phyloP scores from a whole-genome alignment of 2,888 invertebrate genomes.

The Gonocerus acuteangulatus region DNA sequence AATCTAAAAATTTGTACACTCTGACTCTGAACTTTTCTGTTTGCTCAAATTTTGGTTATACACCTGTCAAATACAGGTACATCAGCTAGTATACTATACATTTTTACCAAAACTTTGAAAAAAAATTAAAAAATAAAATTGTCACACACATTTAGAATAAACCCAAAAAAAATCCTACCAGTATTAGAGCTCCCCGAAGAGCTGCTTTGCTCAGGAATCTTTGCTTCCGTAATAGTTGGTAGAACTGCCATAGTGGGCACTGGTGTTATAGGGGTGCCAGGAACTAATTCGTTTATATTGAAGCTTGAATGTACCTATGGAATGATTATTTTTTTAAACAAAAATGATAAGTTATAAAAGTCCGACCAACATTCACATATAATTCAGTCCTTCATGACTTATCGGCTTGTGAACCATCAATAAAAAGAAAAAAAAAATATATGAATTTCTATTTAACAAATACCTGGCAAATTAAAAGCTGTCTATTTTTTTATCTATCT shows the following conservation, averaged over 20 bases:
- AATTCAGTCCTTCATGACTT: not conserved
- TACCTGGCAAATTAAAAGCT: too few species aligned
- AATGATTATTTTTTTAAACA: not conserved
- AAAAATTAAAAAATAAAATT: not conserved
- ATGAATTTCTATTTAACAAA: not conserved
- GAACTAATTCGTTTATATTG: conserved; percentile 72
- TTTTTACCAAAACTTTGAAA: too few species aligned
- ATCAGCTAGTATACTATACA: too few species aligned
- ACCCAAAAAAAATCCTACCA: conserved; percentile 39
- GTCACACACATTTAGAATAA: not conserved
- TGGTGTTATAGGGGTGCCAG: conserved; percentile 63
- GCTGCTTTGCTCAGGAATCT: conserved; percentile 48
- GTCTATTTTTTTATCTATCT: too few species aligned
- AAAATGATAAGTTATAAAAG: not conserved
- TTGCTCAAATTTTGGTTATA: too few species aligned
- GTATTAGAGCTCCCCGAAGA: conserved; percentile 48
- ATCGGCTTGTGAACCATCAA: not conserved
- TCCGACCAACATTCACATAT: not conserved
- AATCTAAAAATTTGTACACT: too few species aligned
- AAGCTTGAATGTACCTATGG: conserved; percentile 66
- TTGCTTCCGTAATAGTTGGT: conserved; percentile 83
- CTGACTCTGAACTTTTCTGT: too few species aligned
- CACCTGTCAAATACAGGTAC: too few species aligned
- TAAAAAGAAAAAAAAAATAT: conserved; percentile 41
- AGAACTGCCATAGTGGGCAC: conserved; percentile 77